Evolutionary conservation across 2,888 invertebrate genomes (phyloP), one percentile per base, ranked within the genome.

Genomic region (Idaea aversata): DNA sequence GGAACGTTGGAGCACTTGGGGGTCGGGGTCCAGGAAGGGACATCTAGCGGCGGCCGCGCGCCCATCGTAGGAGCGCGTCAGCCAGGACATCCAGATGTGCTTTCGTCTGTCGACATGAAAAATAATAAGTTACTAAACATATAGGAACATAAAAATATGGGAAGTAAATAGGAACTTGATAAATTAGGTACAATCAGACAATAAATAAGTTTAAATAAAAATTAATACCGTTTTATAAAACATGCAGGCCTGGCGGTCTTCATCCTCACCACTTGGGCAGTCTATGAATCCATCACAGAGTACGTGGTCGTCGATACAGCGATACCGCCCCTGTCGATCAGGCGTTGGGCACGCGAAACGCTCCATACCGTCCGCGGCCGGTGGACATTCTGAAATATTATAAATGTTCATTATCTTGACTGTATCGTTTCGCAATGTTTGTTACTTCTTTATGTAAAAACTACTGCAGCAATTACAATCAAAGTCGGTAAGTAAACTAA

Each of bases 261-360:
- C 98, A 87, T 98, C 98, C 88, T 98, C 98, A 69, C 97, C 97
- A 77, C 95, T 95, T 69, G 98, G 98, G 90, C 98, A 98, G 94
- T 98, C 98, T 86, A 97, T 96, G 93, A 98, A 98, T 73, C 98
- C 98, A 90, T 98, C 98, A 90, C 98, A 98, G 66, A 98, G 94
- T 77, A 97, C 97, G 90, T 98, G 98, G 93, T 98, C 98, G 90
- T 98, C 98, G 93, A 98, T 98, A 93, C 98, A 98, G 80, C 97
- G 96, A 93, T 98, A 98, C 81, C 98, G 95, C 71, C 98, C 98
- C 93, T 97, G 97, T 76, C 96, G 93, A 91, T 98, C 98, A 34
- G 98, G 97, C 72, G 97, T 97, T 62, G 98, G 98, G 88, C 98
- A 98, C 68, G 98, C 98, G 84, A 98, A 98, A 83, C 98, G 94